phyloP scores from a whole-genome alignment of 2,113 vertebrate genomes.

The Sinosuthora webbiana region DNA sequence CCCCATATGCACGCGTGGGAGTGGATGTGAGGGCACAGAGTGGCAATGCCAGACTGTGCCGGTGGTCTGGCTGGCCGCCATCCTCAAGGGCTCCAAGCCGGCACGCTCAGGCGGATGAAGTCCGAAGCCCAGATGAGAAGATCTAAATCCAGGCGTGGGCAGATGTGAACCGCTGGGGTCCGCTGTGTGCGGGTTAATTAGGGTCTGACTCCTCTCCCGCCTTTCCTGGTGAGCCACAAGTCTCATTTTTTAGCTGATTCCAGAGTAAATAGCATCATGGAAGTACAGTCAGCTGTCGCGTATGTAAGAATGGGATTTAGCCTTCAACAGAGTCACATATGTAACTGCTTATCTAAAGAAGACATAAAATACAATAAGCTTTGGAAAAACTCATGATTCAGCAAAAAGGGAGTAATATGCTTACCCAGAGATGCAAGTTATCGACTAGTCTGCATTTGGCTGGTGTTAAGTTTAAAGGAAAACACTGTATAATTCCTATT shows the following conservation, averaged over 20 bases:
- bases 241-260: not conserved
- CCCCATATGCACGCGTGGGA: fast-evolving
- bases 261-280: constrained; percentile 31
- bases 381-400: constrained; percentile 52
- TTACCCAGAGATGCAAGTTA: constrained; percentile 13
- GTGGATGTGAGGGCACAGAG: not conserved
- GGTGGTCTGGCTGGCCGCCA: not conserved
- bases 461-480: constrained; percentile 38
- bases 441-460: constrained; percentile 17
- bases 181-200: not conserved
- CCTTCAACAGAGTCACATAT: constrained; percentile 50
- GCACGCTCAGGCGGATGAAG: not conserved
- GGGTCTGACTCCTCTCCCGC: not conserved
- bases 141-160: not conserved
- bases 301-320: constrained; percentile 25
- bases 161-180: not conserved
- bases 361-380: constrained; percentile 59
- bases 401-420: constrained; percentile 22
- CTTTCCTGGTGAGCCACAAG: not conserved
- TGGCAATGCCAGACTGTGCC: not conserved
- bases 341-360: constrained; percentile 53
- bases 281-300: constrained; percentile 20
- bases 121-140: not conserved
- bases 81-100: not conserved
- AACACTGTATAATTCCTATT: constrained; percentile 54